Evolutionary conservation across 2,797 vertebrate genomes (phyloP).

Genomic region (Dendrocincla fuliginosa): DNA sequence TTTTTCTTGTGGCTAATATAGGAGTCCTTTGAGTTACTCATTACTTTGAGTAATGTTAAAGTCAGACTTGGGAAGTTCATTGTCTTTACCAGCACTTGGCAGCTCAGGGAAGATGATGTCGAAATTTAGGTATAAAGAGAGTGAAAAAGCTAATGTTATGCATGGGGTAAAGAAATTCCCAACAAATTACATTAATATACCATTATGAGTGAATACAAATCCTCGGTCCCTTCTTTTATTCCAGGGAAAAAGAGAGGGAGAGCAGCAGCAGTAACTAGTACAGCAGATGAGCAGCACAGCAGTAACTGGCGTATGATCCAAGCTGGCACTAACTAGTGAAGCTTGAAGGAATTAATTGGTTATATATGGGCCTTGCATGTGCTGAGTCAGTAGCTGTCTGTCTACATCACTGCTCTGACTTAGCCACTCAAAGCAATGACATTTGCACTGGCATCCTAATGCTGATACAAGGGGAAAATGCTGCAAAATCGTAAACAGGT

Average conservation of each 20-base stretch:
- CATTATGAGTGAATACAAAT: neutral
- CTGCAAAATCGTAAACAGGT: neutral
- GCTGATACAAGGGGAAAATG: neutral
- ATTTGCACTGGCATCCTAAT: neutral
- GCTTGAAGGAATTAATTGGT: constrained; percentile 31
- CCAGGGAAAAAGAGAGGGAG: neutral
- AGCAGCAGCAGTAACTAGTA: neutral
- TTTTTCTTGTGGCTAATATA: neutral
- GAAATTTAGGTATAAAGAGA: neutral
- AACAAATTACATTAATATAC: neutral
- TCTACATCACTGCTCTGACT: neutral
- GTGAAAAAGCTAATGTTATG: neutral
- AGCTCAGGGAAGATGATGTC: neutral
- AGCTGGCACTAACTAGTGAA: neutral
- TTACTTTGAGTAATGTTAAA: neutral
- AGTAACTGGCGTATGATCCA: neutral
- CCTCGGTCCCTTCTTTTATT: neutral
- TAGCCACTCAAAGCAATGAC: neutral
- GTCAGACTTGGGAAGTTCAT: neutral
- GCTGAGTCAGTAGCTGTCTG: constrained; percentile 29
- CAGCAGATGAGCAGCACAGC: neutral
- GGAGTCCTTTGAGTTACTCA: neutral
- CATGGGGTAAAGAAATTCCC: neutral
- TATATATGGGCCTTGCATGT: neutral
- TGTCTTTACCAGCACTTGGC: neutral